A percentile compares a stretch with the other conserved stretches of the same genome.
Conservation (phyloP, 1,140 invertebrate species). For the Oscheius sp. region DNA sequence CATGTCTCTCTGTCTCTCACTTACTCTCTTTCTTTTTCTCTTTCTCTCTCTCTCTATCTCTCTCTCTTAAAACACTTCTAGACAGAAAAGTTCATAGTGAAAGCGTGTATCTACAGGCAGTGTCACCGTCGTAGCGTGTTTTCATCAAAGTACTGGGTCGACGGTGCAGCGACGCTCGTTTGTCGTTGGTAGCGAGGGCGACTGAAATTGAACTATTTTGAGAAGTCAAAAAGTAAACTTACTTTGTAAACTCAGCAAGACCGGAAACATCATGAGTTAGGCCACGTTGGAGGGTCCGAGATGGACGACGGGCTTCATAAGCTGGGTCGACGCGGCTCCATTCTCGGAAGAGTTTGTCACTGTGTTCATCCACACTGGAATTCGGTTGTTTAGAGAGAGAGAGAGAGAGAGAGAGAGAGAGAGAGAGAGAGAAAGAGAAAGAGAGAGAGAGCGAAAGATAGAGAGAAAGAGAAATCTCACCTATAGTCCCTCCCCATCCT, state of each 20-base stretch:
- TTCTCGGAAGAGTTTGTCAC: conserved; percentile 13
- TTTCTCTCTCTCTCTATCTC: not conserved
- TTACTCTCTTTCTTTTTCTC: not conserved
- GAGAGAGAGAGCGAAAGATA: no score
- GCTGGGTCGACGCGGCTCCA: conserved; percentile 27
- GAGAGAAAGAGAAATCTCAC: no score
- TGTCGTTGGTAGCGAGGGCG: not conserved
- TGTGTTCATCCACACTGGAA: conserved; percentile 19
- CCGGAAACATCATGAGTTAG: not conserved
- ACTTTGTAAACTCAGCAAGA: not conserved
- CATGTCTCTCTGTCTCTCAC: not conserved
- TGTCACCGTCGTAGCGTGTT: no score
- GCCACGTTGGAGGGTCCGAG: conserved; percentile 16
- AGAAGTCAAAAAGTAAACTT: not conserved
- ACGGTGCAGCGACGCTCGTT: not conserved
- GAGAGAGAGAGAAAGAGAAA: no score
- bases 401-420: no score
- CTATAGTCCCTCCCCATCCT: conserved; percentile 18
- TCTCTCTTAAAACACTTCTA: not conserved
- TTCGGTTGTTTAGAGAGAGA: no score
- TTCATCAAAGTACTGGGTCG: not conserved
- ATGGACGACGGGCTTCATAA: not conserved
- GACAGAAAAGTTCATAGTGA: not conserved
- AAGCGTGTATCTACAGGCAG: not conserved
- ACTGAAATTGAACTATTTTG: not conserved